Percentiles rank a stretch among this genome's conserved stretches.
These are phyloP conservation scores for Sebastes fasciatus DNA, from an alignment of 2,113 vertebrate species.

Conservation along the genomic window DNA sequence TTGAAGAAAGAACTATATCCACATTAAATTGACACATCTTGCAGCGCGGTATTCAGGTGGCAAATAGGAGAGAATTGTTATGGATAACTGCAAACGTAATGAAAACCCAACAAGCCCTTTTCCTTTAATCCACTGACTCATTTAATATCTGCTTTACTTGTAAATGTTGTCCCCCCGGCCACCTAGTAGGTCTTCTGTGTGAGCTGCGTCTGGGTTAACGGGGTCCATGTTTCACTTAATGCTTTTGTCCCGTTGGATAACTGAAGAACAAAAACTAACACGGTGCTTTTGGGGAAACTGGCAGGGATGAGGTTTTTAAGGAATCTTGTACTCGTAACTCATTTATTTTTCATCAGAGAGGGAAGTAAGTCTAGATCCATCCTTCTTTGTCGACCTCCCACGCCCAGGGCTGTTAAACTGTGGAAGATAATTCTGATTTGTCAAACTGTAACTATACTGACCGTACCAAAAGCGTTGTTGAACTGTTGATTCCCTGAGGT, in stretches of 20 bases:
- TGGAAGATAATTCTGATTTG: conserved; percentile 41
- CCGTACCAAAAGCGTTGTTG: conserved; percentile 44
- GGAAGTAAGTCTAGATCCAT: conserved; percentile 21
- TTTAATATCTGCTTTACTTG: conserved; percentile 11
- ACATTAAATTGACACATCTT: conserved; percentile 3
- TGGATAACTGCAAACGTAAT: neutral
- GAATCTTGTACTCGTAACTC: neutral
- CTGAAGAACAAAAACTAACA: conserved; percentile 52
- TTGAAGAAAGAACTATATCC: conserved; percentile 14
- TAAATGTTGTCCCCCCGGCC: conserved; percentile 6
- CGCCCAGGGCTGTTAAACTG: conserved; percentile 60
- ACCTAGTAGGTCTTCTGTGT: neutral
- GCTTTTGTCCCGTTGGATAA: conserved; percentile 12
- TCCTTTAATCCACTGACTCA: conserved; percentile 8
- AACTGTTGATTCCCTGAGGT: conserved; percentile 54
- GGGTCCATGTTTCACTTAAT: neutral
- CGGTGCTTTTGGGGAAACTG: conserved; percentile 57
- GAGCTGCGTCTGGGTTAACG: conserved; percentile 1
- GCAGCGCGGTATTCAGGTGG: conserved; percentile 3
- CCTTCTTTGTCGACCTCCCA: conserved; percentile 13
- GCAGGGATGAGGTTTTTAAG: conserved; percentile 31
- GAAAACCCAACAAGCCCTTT: conserved; percentile 26
- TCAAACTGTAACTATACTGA: conserved; percentile 50
- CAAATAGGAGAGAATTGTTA: conserved; percentile 2
- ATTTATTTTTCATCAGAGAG: conserved; percentile 30